Percentiles rank a stretch among this genome's conserved stretches.
phyloP scores from a whole-genome alignment of 2,888 invertebrate species.

The Sminthurinus aureus region DNA sequence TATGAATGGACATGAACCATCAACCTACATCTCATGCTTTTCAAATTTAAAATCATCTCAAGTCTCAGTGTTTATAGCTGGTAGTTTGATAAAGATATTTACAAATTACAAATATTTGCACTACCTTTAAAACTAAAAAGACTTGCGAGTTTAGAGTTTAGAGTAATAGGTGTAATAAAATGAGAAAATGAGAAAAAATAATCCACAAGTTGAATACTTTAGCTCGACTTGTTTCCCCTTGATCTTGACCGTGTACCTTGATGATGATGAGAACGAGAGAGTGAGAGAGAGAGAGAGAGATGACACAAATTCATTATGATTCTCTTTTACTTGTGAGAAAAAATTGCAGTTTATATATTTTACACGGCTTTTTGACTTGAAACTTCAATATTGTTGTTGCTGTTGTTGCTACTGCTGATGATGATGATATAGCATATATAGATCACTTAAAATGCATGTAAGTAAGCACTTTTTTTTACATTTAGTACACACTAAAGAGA shows the following conservation, averaged over 20 bases:
- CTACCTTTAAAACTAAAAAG: not conserved
- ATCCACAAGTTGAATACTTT: not conserved
- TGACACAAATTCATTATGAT: slow-evolving; percentile 15
- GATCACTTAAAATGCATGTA: no score
- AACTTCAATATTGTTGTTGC: no score
- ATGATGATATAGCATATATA: not conserved
- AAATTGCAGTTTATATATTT: not conserved
- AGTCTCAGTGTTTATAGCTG: no score
- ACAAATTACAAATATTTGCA: not conserved
- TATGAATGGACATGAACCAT: no score
- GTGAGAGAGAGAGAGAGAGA: slow-evolving; percentile 11
- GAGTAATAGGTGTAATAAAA: not conserved
- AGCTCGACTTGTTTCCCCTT: not conserved
- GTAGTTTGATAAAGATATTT: no score
- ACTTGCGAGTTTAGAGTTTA: not conserved
- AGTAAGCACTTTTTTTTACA: no score
- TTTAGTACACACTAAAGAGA: no score
- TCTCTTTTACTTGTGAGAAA: slow-evolving; percentile 14
- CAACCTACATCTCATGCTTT: no score
- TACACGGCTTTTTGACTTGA: no score
- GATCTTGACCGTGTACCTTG: slow-evolving; percentile 18
- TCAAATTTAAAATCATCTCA: no score
- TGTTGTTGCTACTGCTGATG: not conserved
- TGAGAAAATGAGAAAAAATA: not conserved
- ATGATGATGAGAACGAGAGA: not conserved